Base-by-base conservation (phyloP, 2,888 invertebrate genomes). In the Serrognathus titanus region DNA sequence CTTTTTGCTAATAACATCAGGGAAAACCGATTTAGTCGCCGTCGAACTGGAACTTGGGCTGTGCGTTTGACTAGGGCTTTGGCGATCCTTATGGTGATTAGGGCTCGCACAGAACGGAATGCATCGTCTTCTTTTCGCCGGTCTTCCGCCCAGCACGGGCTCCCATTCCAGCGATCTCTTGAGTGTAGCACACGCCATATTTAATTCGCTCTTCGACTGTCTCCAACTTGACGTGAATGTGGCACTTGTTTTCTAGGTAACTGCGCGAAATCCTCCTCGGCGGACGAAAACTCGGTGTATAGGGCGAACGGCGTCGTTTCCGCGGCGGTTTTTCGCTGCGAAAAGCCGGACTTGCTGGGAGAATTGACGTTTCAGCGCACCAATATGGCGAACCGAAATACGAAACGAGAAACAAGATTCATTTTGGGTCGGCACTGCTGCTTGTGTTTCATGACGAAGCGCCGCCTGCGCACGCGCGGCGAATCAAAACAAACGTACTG, bases 101-200 rank as follows among this genome's bases (percentile, higher is more conserved):
- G 86, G 76, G 55, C 86, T 85, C 58, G 85, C 84, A 71, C 92
- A 90, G 82, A 94, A 90, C 58, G 94, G 94, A 72, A 89, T 88
- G 81, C 94, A 96, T 81, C 96, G 87, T 79, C 95, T 86, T 75
- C 95, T 84, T 80, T 95, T 96, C 35, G 89, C 87, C 58, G 94
- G 92, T 72, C 92, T 82, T 74, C 90, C 90, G 75, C 90, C 89
- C 79, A 94, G 87, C 64, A 88, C 83, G 65, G 94, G 90, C 81
- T 97, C 97, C 87, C 96, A 96, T 79, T 97, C 97, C 75, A 94
- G 84, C 77, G 90, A 89, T 79, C 97, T 87, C 84, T 97, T 97
- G 67, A 97, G 84, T 74, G 97, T 97, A 81, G 96, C 96, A 85
- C 97, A 97, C 85, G 97, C 97, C 97, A 97, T 97, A 84, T 85